phyloP scores from a whole-genome alignment of 2,797 vertebrate species.

The Acanthopagrus latus region DNA sequence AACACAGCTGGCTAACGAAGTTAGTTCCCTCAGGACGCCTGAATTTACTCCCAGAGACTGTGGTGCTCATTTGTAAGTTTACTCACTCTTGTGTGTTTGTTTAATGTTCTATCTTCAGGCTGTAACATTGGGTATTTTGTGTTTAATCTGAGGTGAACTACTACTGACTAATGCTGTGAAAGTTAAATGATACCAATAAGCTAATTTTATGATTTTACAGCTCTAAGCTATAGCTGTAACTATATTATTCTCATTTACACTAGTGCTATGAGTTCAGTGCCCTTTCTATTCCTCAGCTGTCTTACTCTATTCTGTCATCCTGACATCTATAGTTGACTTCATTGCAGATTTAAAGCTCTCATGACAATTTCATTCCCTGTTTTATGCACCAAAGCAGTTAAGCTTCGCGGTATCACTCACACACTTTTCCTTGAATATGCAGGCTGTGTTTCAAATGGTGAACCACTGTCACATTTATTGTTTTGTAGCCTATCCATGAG shows the following conservation, averaged over 20 bases:
- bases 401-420: neutral
- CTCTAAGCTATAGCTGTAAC: neutral
- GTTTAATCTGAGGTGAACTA: neutral
- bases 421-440: neutral
- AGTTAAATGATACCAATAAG: neutral
- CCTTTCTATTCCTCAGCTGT: no score
- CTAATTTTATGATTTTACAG: neutral
- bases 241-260: neutral
- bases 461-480: neutral
- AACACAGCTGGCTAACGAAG: constrained; percentile 66
- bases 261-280: neutral
- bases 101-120: neutral
- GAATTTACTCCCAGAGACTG: neutral
- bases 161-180: neutral
- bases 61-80: constrained; percentile 8
- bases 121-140: neutral
- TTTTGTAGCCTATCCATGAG: neutral
- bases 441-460: neutral
- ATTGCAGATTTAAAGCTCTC: constrained; percentile 1
- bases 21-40: neutral
- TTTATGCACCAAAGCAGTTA: neutral
- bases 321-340: neutral
- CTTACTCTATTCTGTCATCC: no score
- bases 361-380: neutral
- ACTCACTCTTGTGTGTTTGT: neutral